Conservation (phyloP, 2,888 invertebrate species). For the Eupithecia pulchellata region DNA sequence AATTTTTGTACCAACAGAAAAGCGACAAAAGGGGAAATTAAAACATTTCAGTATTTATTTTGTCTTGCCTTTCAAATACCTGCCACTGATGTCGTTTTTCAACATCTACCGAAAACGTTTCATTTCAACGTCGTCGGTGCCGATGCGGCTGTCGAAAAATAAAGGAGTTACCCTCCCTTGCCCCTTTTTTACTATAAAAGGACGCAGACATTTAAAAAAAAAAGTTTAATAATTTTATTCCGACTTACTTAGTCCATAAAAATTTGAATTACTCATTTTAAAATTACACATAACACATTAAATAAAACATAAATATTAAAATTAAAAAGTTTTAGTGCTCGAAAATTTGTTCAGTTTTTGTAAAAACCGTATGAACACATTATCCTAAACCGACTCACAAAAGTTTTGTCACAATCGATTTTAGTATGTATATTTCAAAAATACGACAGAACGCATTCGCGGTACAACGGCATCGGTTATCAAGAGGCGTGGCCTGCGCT, state of each 20-base stretch:
- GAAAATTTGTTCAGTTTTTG: background rate
- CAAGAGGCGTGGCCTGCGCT: slow-evolving; percentile 16
- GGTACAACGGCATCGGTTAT: slow-evolving; percentile 60
- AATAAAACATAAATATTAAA: no score
- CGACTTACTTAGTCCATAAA: no score
- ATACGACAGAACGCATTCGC: slow-evolving; percentile 43
- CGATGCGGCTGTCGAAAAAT: background rate
- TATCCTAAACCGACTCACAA: background rate
- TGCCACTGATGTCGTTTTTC: background rate
- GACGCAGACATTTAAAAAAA: no score
- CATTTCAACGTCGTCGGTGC: background rate
- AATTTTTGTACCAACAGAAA: background rate
- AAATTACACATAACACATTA: no score
- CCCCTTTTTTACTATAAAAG: background rate
- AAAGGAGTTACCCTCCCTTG: background rate
- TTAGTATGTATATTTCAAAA: slow-evolving; percentile 52
- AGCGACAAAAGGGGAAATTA: background rate
- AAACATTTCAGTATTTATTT: background rate
- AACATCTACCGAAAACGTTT: background rate
- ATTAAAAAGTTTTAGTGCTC: background rate
- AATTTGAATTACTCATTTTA: no score
- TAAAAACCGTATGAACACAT: background rate
- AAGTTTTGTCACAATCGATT: slow-evolving; percentile 44
- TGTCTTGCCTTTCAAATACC: background rate
- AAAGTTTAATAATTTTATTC: no score